Evolutionary conservation across 2,888 invertebrate species (phyloP).

Genomic region (Polia nebulosa): DNA sequence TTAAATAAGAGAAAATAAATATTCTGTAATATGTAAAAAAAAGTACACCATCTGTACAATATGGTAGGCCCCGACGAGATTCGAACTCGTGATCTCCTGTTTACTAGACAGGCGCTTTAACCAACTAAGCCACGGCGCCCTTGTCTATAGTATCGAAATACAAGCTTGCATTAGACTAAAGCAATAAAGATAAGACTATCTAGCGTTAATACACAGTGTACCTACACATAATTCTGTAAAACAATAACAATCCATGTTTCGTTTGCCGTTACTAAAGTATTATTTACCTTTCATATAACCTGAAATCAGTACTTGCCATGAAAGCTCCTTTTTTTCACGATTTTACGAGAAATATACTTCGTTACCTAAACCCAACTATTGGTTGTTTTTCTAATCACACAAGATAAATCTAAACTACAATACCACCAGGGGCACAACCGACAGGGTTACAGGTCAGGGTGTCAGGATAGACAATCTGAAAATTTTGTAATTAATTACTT

Average conservation of each 20-base stretch:
- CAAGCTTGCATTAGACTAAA: not conserved
- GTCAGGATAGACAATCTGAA: too few species aligned
- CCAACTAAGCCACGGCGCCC: slow-evolving; percentile 89
- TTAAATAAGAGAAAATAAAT: not conserved
- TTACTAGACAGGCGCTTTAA: slow-evolving; percentile 90
- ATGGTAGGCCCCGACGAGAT: slow-evolving; percentile 71
- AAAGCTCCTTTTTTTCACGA: too few species aligned
- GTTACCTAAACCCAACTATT: too few species aligned
- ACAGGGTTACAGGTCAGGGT: too few species aligned
- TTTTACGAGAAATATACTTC: not conserved
- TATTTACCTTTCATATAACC: not conserved
- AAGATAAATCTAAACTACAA: too few species aligned
- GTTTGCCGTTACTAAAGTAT: not conserved
- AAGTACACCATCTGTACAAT: not conserved
- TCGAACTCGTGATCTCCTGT: slow-evolving; percentile 90
- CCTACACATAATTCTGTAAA: too few species aligned
- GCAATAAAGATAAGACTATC: slow-evolving; percentile 3
- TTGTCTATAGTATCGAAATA: fast-evolving
- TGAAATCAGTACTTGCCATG: too few species aligned
- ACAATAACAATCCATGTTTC: not conserved
- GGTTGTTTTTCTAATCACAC: too few species aligned
- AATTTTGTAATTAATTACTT: too few species aligned
- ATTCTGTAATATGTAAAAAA: too few species aligned
- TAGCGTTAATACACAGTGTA: not conserved
- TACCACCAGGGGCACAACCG: too few species aligned